These are phyloP conservation scores for Merodon equestris DNA, from an alignment of 2,888 invertebrate species.

Conservation along the genomic window DNA sequence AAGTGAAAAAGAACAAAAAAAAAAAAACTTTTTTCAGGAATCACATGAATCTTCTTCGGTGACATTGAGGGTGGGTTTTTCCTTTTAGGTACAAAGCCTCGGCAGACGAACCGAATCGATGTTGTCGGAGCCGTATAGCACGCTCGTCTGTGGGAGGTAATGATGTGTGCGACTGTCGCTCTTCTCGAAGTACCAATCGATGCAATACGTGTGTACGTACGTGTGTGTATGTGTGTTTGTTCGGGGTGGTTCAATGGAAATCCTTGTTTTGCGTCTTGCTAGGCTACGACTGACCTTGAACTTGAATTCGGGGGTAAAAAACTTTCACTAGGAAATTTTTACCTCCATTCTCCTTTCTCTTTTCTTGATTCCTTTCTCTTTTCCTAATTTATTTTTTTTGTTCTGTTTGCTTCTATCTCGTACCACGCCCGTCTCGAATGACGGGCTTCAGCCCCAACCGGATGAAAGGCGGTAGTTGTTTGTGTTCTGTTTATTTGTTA, in stretches of 20 bases:
- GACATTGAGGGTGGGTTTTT: constrained; percentile 4
- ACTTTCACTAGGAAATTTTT: constrained; percentile 60
- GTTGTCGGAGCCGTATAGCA: background rate
- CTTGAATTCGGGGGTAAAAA: constrained; percentile 65
- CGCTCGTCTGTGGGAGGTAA: background rate
- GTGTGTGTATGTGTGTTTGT: background rate
- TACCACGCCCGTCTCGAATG: no score
- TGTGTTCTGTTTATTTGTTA: constrained; percentile 9
- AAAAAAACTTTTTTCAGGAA: constrained; percentile 38
- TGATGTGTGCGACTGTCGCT: background rate
- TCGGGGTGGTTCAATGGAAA: constrained; percentile 56
- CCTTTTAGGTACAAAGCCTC: constrained; percentile 43
- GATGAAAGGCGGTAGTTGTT: constrained; percentile 35
- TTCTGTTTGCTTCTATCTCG: no score
- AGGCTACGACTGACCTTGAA: constrained; percentile 64
- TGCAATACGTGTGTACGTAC: background rate
- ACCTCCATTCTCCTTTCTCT: background rate
- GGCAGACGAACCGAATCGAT: constrained; percentile 46
- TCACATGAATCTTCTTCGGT: constrained; percentile 12
- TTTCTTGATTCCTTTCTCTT: no score
- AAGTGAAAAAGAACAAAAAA: constrained; percentile 14
- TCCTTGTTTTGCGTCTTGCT: constrained; percentile 53
- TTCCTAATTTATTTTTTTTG: no score
- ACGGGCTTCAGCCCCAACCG: constrained; percentile 3
- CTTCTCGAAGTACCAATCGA: no score